Base-by-base conservation (phyloP, 2,888 invertebrate genomes). In the Scaptomyza flava region DNA sequence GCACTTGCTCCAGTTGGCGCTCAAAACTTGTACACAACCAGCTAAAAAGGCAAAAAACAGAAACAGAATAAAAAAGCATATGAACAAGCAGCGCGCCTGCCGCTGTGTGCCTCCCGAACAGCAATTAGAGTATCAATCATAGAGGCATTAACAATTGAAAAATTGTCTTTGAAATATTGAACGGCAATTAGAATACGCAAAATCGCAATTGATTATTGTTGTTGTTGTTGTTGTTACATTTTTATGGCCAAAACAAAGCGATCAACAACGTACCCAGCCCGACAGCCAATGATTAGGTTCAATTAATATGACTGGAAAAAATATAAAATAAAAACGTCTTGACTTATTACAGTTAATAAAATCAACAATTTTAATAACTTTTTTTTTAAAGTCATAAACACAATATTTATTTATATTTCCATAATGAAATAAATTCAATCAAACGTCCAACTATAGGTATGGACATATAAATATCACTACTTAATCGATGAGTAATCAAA, bases 121-220 rank as follows among this genome's bases (percentile, higher is more conserved):
- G 65, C 82, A 86, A 83, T 88, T 87, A 83, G 86, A 69, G 81
- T 64, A 83, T 83, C 88, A 72, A 83, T 83, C 81, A 84, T 73
- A 68, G 64, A 57, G 81, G 81, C 87, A 82, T 82, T 84, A 87
- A 84, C 81, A 82, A 87, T 84, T 82, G 87, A 84, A 87, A 87
- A 87, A 82, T 84, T 84, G 85, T 84, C 81, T 84, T 87, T 84
- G 72, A 69, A 71, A 82, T 76, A 87, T 84, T 87, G 87, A 84
- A 72, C 64, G 46, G 76, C 85, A 82, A 82, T 87, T 82, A 78
- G 79, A 82, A 84, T 76, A 73, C 58, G 63, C 58, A 36, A 38
- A 38, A 36, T 43, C 46, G 58, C 56, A 62, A 72, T 81, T 73
- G 72, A 52, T 63, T 53, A 47, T 57, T 63, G 54, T 45, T 42